Conservation (phyloP, 2,797 vertebrate species). For the Chromis chromis region DNA sequence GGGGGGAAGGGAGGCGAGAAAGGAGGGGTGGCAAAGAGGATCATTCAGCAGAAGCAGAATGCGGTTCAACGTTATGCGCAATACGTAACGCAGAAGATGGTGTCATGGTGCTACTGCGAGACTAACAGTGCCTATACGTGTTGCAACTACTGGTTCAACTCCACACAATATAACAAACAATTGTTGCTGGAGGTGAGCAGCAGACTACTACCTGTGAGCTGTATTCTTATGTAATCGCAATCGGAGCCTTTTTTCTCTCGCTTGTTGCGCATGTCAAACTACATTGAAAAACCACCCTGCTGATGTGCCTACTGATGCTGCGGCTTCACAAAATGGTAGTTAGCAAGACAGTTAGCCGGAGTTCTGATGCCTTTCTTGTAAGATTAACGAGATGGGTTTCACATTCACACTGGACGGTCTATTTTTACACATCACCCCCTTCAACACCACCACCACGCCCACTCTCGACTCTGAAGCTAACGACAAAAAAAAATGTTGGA, state of each 20-base stretch:
- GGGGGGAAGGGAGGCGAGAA: slow-evolving; percentile 66
- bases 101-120: slow-evolving; percentile 36
- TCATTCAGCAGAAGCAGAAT: slow-evolving; percentile 81
- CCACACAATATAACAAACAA: neutral
- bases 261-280: slow-evolving; percentile 73
- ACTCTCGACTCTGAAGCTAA: slow-evolving; percentile 49
- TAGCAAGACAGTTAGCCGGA: slow-evolving; percentile 3
- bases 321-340: slow-evolving; percentile 27
- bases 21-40: slow-evolving; percentile 69
- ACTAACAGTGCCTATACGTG: neutral
- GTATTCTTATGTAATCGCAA: slow-evolving; percentile 56
- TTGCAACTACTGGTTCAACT: neutral
- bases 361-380: slow-evolving; percentile 20
- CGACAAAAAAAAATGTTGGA: slow-evolving; percentile 27
- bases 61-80: slow-evolving; percentile 77
- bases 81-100: slow-evolving; percentile 64
- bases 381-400: slow-evolving; percentile 51
- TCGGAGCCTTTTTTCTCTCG: slow-evolving; percentile 23
- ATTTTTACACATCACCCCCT: slow-evolving; percentile 67
- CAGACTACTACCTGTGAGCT: slow-evolving; percentile 22
- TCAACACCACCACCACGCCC: slow-evolving; percentile 65
- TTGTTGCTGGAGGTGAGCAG: neutral
- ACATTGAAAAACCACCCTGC: slow-evolving; percentile 26
- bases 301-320: slow-evolving; percentile 19
- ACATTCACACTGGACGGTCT: slow-evolving; percentile 58